Conservation (phyloP, 2,888 invertebrate genomes). For the Drosophila quinaria region DNA sequence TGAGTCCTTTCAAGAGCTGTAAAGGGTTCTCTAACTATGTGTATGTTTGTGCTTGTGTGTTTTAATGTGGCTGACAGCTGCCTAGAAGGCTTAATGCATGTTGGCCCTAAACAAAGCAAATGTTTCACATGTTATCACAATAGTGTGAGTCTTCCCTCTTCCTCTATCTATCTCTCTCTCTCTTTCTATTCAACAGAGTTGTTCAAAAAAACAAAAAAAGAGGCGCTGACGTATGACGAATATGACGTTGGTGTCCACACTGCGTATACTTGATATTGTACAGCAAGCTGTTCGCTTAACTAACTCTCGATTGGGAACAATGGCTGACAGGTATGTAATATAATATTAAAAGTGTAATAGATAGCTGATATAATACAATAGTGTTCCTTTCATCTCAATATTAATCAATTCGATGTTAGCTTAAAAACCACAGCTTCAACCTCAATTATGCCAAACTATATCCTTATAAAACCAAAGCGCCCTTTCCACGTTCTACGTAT, state of each 20-base stretch:
- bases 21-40: constrained; percentile 41
- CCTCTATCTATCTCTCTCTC: too few species aligned
- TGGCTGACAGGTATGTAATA: constrained; percentile 1
- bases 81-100: constrained; percentile 52
- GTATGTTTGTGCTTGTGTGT: not conserved
- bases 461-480: constrained; percentile 14
- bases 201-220: constrained; percentile 3
- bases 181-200: not conserved
- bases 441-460: constrained; percentile 20
- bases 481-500: constrained; percentile 9
- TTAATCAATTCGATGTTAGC: constrained; percentile 5
- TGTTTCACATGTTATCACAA: constrained; percentile 47
- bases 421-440: constrained; percentile 1
- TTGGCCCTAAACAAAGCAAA: constrained; percentile 62
- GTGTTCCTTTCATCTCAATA: constrained; percentile 2
- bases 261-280: constrained; percentile 44
- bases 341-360: constrained; percentile 1
- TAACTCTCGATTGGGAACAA: not conserved
- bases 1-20: constrained; percentile 25
- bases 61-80: constrained; percentile 58
- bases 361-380: not conserved
- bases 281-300: constrained; percentile 2
- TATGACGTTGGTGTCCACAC: constrained; percentile 25
- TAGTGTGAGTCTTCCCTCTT: constrained; percentile 1
- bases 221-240: constrained; percentile 32